phyloP scores from a whole-genome alignment of 2,113 vertebrate species.

The Dendropsophus ebraccatus region DNA sequence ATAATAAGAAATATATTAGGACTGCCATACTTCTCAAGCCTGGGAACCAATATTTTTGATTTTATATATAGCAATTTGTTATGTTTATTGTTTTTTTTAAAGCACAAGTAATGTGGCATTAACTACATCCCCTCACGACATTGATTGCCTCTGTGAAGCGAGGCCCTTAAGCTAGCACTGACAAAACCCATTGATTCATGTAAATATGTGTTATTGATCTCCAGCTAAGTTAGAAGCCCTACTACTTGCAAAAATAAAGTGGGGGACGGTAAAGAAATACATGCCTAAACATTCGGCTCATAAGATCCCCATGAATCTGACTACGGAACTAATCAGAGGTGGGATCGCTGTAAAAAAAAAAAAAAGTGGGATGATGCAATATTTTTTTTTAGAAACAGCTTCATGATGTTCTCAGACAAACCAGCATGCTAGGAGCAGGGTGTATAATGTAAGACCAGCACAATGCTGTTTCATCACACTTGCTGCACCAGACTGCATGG shows the following conservation, averaged over 20 bases:
- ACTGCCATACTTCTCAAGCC: background rate
- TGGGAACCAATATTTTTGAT: background rate
- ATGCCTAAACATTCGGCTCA: background rate
- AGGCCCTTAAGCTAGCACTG: conserved; percentile 14
- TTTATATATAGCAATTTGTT: background rate
- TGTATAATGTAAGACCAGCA: background rate
- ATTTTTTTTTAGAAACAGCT: background rate
- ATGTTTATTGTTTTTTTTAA: conserved; percentile 11
- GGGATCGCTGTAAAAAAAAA: no score
- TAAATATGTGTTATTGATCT: conserved; percentile 26
- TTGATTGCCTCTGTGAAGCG: conserved; percentile 9
- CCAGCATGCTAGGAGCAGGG: no score
- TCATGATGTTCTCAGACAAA: background rate
- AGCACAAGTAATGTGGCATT: conserved; percentile 21
- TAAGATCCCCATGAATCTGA: background rate
- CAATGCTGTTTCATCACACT: background rate
- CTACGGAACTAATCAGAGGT: background rate
- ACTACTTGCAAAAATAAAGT: background rate
- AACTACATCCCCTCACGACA: background rate
- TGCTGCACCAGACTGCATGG: no score
- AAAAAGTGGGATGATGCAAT: no score
- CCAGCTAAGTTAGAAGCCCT: background rate
- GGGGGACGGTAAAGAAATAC: background rate
- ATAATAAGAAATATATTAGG: background rate
- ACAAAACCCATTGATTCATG: conserved; percentile 27